A percentile compares a stretch with the other conserved stretches of the same genome.
These are phyloP conservation scores for Perithous albicinctus DNA, from an alignment of 2,888 invertebrate species.

Conservation along the genomic window DNA sequence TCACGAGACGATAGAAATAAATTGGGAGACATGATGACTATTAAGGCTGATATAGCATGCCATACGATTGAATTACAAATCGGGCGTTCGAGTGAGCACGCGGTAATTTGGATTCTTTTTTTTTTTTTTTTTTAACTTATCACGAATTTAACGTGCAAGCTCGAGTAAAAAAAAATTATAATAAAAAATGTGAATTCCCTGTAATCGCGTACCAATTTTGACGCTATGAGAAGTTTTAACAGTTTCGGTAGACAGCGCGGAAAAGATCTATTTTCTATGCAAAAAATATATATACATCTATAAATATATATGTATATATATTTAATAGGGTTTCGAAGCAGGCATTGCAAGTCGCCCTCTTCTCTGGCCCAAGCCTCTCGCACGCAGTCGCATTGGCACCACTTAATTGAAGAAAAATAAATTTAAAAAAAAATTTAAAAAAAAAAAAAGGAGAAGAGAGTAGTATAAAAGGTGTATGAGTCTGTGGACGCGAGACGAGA, in stretches of 20 bases:
- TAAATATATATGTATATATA: not conserved
- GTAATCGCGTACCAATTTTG: constrained; percentile 8
- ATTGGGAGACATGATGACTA: constrained; percentile 4
- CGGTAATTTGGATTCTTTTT: constrained; percentile 55
- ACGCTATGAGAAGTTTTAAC: not conserved
- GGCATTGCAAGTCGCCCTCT: constrained; percentile 40
- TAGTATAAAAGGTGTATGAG: not conserved
- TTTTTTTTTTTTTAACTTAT: not conserved
- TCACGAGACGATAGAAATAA: constrained; percentile 36
- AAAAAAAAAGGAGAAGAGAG: constrained; percentile 28
- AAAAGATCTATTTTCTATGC: constrained; percentile 9
- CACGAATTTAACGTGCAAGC: constrained; percentile 4
- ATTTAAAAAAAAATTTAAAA: constrained; percentile 27
- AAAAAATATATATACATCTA: constrained; percentile 1
- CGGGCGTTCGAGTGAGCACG: constrained; percentile 61
- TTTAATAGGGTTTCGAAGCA: constrained; percentile 12
- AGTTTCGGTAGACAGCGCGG: constrained; percentile 13
- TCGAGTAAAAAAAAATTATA: constrained; percentile 3
- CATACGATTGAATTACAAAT: constrained; percentile 34
- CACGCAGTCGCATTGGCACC: constrained; percentile 59
- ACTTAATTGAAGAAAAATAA: constrained; percentile 24
- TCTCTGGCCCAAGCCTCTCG: constrained; percentile 51
- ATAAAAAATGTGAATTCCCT: not conserved
- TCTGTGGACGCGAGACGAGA: constrained; percentile 52
- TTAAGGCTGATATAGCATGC: constrained; percentile 26